Evolutionary conservation across 1,140 invertebrate genomes (phyloP).

Genomic region (Homarus americanus): DNA sequence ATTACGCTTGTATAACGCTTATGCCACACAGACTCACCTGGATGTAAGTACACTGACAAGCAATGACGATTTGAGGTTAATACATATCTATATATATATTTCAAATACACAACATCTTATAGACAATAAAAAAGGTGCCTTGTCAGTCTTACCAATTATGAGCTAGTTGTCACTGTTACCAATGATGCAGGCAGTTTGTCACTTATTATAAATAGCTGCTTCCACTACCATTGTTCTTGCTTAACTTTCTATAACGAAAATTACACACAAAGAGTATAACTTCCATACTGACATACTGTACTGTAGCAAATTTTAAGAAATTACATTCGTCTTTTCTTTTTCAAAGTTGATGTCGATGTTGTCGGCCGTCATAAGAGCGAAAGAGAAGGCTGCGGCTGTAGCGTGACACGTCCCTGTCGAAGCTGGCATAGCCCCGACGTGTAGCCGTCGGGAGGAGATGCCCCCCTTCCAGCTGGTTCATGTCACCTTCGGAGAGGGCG

Average conservation of each 20-base stretch:
- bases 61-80: neutral
- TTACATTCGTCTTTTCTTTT: neutral
- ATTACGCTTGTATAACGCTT: neutral
- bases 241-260: too few relatives aligned
- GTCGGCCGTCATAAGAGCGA: constrained; percentile 43
- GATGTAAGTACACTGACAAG: neutral
- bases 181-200: too few relatives aligned
- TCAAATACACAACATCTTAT: too few relatives aligned
- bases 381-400: constrained; percentile 54
- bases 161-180: too few relatives aligned
- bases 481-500: constrained; percentile 58
- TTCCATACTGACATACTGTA: neutral
- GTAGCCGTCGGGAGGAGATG: constrained; percentile 10
- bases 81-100: neutral
- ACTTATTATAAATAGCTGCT: too few relatives aligned
- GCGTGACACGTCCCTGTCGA: constrained; percentile 53
- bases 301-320: neutral
- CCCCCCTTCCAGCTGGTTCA: constrained; percentile 52
- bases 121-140: too few relatives aligned
- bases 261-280: too few relatives aligned
- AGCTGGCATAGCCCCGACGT: constrained; percentile 39
- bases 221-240: too few relatives aligned
- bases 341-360: constrained; percentile 36
- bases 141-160: too few relatives aligned
- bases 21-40: neutral